Percentiles rank a stretch among this genome's conserved stretches.
Evolutionary conservation across 2,888 invertebrate genomes (phyloP).

Genomic region (Spatulosminthurus flaviceps): DNA sequence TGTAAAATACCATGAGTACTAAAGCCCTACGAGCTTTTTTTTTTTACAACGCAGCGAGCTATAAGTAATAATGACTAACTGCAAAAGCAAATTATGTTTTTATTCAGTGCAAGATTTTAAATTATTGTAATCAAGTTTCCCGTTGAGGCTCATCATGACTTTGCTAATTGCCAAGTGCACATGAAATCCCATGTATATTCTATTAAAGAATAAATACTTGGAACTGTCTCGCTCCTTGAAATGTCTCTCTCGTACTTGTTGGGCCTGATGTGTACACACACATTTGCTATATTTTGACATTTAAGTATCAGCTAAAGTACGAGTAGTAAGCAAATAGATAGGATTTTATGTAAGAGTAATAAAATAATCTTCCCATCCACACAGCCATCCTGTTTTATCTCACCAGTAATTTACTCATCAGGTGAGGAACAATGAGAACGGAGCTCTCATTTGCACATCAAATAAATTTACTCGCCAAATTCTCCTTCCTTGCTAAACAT

Average conservation of each 20-base stretch:
- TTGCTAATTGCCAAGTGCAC: conserved; percentile 9
- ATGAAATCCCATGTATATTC: background rate
- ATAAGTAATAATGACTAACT: background rate
- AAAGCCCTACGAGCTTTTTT: no score
- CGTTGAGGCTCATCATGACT: background rate
- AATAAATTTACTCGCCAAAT: background rate
- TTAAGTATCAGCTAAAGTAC: background rate
- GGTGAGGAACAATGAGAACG: conserved; percentile 5
- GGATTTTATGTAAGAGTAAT: background rate
- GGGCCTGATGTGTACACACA: no score
- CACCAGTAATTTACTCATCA: background rate
- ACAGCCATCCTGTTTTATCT: background rate
- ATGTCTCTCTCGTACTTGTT: no score
- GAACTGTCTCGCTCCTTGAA: no score
- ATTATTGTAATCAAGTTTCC: conserved; percentile 1
- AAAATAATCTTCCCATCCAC: background rate
- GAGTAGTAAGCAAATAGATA: background rate
- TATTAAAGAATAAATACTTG: no score
- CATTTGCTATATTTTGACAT: no score
- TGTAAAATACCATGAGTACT: no score
- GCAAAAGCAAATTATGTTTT: background rate
- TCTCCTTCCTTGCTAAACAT: background rate
- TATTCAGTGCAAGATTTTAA: background rate
- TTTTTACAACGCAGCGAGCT: no score
- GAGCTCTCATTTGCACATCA: conserved; percentile 14